phyloP scores from a whole-genome alignment of 2,888 invertebrate genomes.

The Rhabditophanes sp. region DNA sequence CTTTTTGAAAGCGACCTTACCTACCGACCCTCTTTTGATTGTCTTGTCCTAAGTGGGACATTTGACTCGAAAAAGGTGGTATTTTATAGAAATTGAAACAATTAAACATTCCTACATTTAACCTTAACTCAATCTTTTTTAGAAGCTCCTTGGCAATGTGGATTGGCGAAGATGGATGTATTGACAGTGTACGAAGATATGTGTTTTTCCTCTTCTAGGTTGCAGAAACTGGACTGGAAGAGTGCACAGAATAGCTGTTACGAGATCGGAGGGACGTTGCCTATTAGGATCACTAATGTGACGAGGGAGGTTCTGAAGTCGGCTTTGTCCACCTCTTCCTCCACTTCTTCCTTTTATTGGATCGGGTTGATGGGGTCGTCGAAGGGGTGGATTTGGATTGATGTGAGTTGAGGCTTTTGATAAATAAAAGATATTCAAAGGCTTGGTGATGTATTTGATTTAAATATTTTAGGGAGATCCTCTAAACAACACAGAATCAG shows the following conservation, averaged over 20 bases:
- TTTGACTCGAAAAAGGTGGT: too few species aligned
- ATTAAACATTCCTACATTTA: too few species aligned
- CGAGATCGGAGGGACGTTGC: constrained; percentile 8
- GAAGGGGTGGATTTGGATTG: constrained; percentile 9
- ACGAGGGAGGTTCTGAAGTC: constrained; percentile 7
- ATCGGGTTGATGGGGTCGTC: constrained; percentile 16
- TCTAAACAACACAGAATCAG: constrained; percentile 4
- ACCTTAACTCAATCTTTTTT: constrained; percentile 13
- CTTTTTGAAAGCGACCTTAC: too few species aligned
- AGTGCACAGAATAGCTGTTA: constrained; percentile 22
- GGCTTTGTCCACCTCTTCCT: constrained; percentile 13
- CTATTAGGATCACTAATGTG: constrained; percentile 4
- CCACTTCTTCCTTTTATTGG: constrained; percentile 26
- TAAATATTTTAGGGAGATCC: too few species aligned
- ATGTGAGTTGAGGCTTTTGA: too few species aligned
- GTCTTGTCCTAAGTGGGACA: too few species aligned
- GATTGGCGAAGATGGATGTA: constrained; percentile 20
- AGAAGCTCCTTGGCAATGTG: constrained; percentile 35
- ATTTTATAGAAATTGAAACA: too few species aligned
- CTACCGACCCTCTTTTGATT: too few species aligned
- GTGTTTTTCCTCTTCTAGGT: constrained; percentile 21
- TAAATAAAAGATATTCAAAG: too few species aligned
- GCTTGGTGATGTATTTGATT: too few species aligned
- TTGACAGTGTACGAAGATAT: constrained; percentile 22
- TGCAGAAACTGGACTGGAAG: constrained; percentile 26